Percentiles rank a stretch among this genome's conserved stretches.
These are phyloP conservation scores for Paracanthobrama guichenoti DNA, from an alignment of 2,113 vertebrate genomes.

Conservation along the genomic window DNA sequence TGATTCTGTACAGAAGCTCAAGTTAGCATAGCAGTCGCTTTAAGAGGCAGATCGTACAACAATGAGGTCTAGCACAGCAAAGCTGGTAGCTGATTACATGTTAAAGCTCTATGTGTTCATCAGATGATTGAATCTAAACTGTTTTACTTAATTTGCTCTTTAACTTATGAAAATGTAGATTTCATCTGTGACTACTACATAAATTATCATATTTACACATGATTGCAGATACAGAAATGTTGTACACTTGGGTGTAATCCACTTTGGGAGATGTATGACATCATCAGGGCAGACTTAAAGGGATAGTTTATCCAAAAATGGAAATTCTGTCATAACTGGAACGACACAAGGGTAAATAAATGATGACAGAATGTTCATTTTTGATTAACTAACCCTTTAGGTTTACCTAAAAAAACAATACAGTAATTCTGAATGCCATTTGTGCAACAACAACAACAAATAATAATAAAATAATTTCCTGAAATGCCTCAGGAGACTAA, in stretches of 20 bases:
- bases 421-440: background rate
- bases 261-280: slow-evolving; percentile 28
- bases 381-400: background rate
- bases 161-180: slow-evolving; percentile 20
- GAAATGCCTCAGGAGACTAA: background rate
- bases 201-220: slow-evolving; percentile 40
- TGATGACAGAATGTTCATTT: background rate
- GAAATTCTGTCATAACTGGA: background rate
- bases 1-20: slow-evolving; percentile 27
- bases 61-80: slow-evolving; percentile 24
- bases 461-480: background rate
- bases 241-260: slow-evolving; percentile 28
- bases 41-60: slow-evolving; percentile 12
- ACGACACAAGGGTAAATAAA: background rate
- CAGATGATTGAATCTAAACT: background rate
- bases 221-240: slow-evolving; percentile 29
- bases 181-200: background rate
- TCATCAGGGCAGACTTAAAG: slow-evolving; percentile 15
- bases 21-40: slow-evolving; percentile 17
- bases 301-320: background rate
- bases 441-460: background rate
- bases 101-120: background rate
- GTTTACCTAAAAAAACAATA: slow-evolving; percentile 6
- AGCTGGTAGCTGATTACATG: slow-evolving; percentile 4
- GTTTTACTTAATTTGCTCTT: background rate